Percentiles rank a stretch among this genome's conserved stretches.
These are phyloP conservation scores for Orthonychiurus folsomi DNA, from an alignment of 2,888 invertebrate species.

Conservation along the genomic window DNA sequence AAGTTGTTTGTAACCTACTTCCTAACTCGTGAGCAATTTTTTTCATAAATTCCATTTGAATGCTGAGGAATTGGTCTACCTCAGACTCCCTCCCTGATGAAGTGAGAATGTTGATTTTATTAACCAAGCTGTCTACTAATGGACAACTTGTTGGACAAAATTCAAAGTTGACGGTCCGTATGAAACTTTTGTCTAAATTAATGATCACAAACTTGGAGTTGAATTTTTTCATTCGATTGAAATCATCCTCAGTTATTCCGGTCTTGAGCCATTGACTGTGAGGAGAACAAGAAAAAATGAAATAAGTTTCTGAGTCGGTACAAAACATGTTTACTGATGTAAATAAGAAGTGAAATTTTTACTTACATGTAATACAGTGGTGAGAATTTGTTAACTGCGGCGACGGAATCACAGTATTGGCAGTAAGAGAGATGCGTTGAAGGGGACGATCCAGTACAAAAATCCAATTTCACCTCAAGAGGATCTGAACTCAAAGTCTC, in stretches of 20 bases:
- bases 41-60: constrained; percentile 20
- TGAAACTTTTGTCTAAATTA: constrained; percentile 18
- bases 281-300: too few relatives aligned
- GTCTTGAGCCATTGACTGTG: constrained; percentile 23
- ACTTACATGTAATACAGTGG: constrained; percentile 23
- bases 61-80: constrained; percentile 18
- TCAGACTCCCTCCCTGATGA: constrained; percentile 17
- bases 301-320: too few relatives aligned
- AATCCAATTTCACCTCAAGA: constrained; percentile 6
- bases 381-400: constrained; percentile 19
- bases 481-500: constrained; percentile 5
- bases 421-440: constrained; percentile 11
- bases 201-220: constrained; percentile 8
- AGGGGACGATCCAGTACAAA: neutral
- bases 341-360: too few relatives aligned
- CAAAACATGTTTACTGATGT: too few relatives aligned
- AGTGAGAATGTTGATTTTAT: constrained; percentile 16
- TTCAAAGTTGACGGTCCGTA: constrained; percentile 17
- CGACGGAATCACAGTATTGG: constrained; percentile 21
- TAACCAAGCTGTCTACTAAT: constrained; percentile 14
- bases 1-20: neutral
- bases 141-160: neutral
- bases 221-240: constrained; percentile 12
- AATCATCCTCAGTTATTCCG: constrained; percentile 5
- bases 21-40: constrained; percentile 22